Evolutionary conservation across 1,140 invertebrate species (phyloP).

Genomic region (Gonioctena quinquepunctata): DNA sequence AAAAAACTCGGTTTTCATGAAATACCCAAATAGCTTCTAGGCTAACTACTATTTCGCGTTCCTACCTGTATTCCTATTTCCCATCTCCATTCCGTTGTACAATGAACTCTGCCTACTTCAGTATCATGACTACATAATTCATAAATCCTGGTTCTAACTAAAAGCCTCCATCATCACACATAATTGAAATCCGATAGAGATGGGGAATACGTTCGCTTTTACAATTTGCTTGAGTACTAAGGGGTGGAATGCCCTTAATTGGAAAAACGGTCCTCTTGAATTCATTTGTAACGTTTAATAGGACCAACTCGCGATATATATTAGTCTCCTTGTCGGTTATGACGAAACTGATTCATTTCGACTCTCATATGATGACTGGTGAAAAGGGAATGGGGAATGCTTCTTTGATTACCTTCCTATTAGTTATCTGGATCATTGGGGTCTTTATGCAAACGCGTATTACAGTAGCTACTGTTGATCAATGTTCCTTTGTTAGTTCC

Average conservation of each 20-base stretch:
- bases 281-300: neutral
- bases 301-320: neutral
- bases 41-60: no score
- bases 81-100: no score
- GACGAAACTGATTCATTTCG: neutral
- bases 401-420: no score
- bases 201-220: neutral
- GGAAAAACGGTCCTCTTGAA: neutral
- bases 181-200: neutral
- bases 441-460: no score
- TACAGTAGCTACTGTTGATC: no score
- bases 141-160: neutral
- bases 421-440: no score
- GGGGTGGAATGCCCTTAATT: neutral
- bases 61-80: no score
- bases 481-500: no score
- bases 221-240: neutral
- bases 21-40: no score
- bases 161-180: neutral
- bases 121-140: neutral
- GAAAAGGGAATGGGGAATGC: neutral
- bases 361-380: neutral
- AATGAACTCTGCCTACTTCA: neutral
- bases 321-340: neutral
- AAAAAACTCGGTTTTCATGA: no score